Evolutionary conservation across 2,113 vertebrate species (phyloP).

Genomic region (Puntigrus tetrazona): DNA sequence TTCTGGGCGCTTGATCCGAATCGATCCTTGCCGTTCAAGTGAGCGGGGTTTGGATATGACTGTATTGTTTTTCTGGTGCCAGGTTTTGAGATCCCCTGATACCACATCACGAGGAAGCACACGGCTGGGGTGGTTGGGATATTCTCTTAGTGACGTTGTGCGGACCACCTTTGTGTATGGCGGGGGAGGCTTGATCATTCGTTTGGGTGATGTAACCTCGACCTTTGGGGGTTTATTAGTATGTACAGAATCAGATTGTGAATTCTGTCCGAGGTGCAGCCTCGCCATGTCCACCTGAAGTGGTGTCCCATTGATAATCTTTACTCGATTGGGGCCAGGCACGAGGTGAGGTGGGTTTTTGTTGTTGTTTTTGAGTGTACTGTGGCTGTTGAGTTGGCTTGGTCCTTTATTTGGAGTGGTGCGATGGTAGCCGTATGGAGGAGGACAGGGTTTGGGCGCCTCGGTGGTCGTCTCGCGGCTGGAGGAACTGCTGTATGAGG

Average conservation of each 20-base stretch:
- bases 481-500: constrained; percentile 77
- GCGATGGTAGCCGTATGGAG: constrained; percentile 75
- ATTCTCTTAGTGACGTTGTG: constrained; percentile 82
- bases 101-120: constrained; percentile 77
- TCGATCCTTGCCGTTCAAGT: constrained; percentile 72
- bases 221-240: constrained; percentile 58
- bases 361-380: constrained; percentile 40
- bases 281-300: constrained; percentile 59
- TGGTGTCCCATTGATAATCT: constrained; percentile 30
- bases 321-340: background rate
- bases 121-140: constrained; percentile 69
- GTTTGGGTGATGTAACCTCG: constrained; percentile 59
- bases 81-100: constrained; percentile 83
- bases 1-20: constrained; percentile 69
- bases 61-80: constrained; percentile 82
- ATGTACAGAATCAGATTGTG: constrained; percentile 23
- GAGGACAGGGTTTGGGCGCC: constrained; percentile 70
- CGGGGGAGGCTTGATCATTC: constrained; percentile 72
- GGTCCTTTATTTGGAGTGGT: constrained; percentile 59
- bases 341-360: constrained; percentile 12
- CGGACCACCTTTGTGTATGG: constrained; percentile 77
- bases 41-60: constrained; percentile 67
- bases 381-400: constrained; percentile 22
- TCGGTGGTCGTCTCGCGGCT: constrained; percentile 64
- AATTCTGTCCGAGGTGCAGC: constrained; percentile 68